Percentiles rank a stretch among this genome's conserved stretches.
Evolutionary conservation across 2,113 vertebrate genomes (phyloP).

Genomic region (Daubentonia madagascariensis): DNA sequence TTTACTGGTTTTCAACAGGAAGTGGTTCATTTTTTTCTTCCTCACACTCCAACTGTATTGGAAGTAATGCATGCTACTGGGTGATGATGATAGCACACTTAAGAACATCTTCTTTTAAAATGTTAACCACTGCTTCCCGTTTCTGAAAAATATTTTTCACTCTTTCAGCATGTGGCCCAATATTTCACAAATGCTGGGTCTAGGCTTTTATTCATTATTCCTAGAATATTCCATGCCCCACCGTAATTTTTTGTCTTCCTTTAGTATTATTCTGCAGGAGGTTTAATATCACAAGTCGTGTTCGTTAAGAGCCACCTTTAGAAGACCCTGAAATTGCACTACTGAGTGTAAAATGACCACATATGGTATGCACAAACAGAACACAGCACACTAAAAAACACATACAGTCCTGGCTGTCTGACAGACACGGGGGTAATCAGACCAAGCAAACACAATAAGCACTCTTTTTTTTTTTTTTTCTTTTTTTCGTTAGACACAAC

Average conservation of each 20-base stretch:
- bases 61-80: conserved; percentile 20
- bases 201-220: not conserved
- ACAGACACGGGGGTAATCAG: not conserved
- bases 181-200: conserved; percentile 30
- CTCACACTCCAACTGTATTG: conserved; percentile 42
- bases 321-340: conserved; percentile 39
- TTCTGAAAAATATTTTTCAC: conserved; percentile 1
- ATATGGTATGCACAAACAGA: not conserved
- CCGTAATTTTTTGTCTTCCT: not conserved
- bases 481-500: not conserved
- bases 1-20: conserved; percentile 36
- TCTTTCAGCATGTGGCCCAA: conserved; percentile 31
- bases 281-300: conserved; percentile 53
- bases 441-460: conserved; percentile 3
- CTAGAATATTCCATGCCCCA: not conserved
- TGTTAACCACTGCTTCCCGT: conserved; percentile 35
- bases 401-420: not conserved
- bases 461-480: not conserved
- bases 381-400: not conserved
- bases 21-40: not conserved
- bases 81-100: conserved; percentile 26
- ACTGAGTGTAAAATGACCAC: conserved; percentile 20
- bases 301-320: conserved; percentile 42
- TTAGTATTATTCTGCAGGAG: not conserved
- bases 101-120: conserved; percentile 55